A percentile compares a stretch with the other conserved stretches of the same genome.
Evolutionary conservation across 2,113 vertebrate genomes (phyloP).

Genomic region (Oreocharis arfaki): DNA sequence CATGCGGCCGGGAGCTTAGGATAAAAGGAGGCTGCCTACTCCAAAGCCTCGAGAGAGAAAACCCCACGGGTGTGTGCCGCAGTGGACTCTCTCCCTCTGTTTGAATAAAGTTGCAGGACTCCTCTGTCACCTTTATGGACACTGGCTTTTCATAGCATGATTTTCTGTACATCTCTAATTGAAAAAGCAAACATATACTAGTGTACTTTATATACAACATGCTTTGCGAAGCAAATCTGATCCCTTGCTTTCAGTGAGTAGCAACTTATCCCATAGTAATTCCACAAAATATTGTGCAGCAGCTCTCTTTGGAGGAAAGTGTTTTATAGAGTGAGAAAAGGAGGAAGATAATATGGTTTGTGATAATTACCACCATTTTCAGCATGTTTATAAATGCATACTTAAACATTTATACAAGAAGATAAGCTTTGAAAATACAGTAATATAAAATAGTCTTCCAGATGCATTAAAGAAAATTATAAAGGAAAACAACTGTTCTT

Average conservation of each 20-base stretch:
- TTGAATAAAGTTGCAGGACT: background rate
- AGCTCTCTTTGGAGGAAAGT: background rate
- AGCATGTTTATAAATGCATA: background rate
- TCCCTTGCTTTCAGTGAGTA: background rate
- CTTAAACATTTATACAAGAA: background rate
- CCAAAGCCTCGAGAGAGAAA: accelerated
- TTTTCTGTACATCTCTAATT: background rate
- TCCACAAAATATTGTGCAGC: background rate
- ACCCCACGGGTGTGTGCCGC: accelerated
- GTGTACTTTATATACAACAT: background rate
- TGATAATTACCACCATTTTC: background rate
- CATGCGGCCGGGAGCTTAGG: accelerated
- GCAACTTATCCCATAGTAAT: background rate
- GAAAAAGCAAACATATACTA: background rate
- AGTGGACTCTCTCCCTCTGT: background rate
- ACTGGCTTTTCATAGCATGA: background rate
- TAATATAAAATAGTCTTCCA: background rate
- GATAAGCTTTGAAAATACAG: background rate
- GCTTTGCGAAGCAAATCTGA: background rate
- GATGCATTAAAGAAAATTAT: background rate
- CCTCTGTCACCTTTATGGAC: background rate
- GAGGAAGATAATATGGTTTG: background rate
- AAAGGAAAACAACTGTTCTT: background rate
- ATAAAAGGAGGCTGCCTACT: no score
- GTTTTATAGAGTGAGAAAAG: background rate